Evolutionary conservation across 2,888 invertebrate genomes (phyloP), one percentile per base, ranked within the genome.

Genomic region (Galerucella pusilla): DNA sequence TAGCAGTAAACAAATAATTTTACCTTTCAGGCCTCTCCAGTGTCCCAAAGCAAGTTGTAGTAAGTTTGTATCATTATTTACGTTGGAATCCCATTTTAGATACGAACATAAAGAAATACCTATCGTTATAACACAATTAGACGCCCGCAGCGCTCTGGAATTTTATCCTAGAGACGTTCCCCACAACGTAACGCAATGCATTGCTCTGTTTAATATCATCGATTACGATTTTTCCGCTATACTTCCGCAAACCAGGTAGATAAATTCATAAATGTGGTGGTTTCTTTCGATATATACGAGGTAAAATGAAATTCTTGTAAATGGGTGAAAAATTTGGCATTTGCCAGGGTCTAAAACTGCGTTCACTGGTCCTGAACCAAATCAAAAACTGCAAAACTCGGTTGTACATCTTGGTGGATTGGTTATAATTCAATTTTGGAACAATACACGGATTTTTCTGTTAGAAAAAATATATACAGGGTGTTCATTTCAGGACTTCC

Each of bases 1-100:
- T 42, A 1, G 7, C 35, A 42, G 9, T 42, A 42, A 42, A 42
- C 9, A 0, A 42, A 12, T n/a, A 35, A 57, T 68, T 61, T 45
- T 10, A 35, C 28, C 57, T 85, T 86, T 76, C 75, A 87, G 90
- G 77, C 88, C 89, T 1, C 86, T 89, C 59, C 85, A 87, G 61
- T 91, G 91, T 79, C 91, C 91, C 1, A 87, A 89, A 75, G 80
- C 88, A 2, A 85, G 88, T 25, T 91, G 91, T 79, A 86, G 87
- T 6, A 89, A 89, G 76, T 90, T 88, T 73, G 88, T 91, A 6
- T 90, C 91, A 0, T 86, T 89, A 64, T 89, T 89, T 46, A 89
- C 90, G 1, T 83, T 91, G 4, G 87, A 88, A 16, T 87, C 88
- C 63, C 91, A 91, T 82, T 91, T 91, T 77, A 85, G 89, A 74